These are phyloP conservation scores for Siderastrea siderea DNA, from an alignment of 92 coral and sea anemone species.

Conservation along the genomic window DNA sequence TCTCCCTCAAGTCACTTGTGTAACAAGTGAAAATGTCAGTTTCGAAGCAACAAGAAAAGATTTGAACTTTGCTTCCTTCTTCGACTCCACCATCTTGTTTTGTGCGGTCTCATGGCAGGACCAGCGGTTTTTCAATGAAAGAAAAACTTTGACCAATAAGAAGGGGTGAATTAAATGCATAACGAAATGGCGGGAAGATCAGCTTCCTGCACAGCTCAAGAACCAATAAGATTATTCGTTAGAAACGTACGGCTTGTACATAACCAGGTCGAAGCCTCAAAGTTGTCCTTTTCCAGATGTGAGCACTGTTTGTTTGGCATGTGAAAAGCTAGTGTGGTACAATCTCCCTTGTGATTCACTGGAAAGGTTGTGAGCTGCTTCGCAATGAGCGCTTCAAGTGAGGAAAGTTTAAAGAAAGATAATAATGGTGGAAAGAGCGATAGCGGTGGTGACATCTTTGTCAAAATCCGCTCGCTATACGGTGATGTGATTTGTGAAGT, in stretches of 20 bases:
- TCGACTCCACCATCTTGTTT: neutral
- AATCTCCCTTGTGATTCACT: slow-evolving; percentile 33
- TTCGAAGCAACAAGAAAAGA: neutral
- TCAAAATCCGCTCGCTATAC: slow-evolving; percentile 27
- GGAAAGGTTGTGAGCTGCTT: slow-evolving; percentile 33
- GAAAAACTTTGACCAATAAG: slow-evolving; percentile 14
- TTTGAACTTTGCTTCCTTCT: neutral
- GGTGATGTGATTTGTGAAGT: slow-evolving; percentile 41
- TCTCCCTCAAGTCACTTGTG: too few relatives aligned
- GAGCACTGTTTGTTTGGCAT: neutral
- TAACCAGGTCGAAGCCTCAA: slow-evolving; percentile 17
- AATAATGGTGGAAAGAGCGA: slow-evolving; percentile 33
- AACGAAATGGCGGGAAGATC: slow-evolving; percentile 36
- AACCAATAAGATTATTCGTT: slow-evolving; percentile 11
- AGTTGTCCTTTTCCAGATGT: slow-evolving; percentile 12
- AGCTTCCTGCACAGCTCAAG: slow-evolving; percentile 7
- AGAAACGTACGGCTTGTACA: slow-evolving; percentile 12
- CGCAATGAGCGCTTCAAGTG: slow-evolving; percentile 39
- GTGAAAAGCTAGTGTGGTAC: slow-evolving; percentile 2
- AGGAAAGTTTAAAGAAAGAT: slow-evolving; percentile 35
- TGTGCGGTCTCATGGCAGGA: neutral
- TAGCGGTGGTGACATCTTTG: slow-evolving; percentile 25
- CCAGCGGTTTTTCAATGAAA: slow-evolving; percentile 29
- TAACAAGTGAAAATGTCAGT: too few relatives aligned
- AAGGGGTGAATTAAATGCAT: slow-evolving; percentile 20